Evolutionary conservation across 2,113 vertebrate genomes (phyloP), one percentile per base, ranked within the genome.

Genomic region (Oreochromis aureus): DNA sequence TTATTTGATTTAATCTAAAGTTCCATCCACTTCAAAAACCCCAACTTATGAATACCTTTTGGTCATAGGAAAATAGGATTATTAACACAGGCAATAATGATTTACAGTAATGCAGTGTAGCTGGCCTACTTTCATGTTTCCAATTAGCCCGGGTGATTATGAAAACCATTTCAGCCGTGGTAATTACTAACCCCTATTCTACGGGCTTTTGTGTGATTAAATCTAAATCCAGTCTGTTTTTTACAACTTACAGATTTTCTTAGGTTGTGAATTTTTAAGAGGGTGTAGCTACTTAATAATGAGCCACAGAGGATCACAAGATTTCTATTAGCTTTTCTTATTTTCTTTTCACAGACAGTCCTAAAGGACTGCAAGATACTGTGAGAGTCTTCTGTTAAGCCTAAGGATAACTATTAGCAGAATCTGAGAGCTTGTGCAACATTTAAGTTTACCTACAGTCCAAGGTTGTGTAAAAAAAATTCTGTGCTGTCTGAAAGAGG

Each of bases 101-200:
- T 82, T 87, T 82, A 82, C 58, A 41, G 84, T 87, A 53, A 32
- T 69, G 34, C 32, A 1, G 16, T 81, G 73, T 30, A 46, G 83
- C 56, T 86, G 56, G 30, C 41, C 79, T 83, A 69, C 81, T 86
- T 91, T 86, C 55, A 81, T 79, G 63, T 85, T 73, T 86, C 48
- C 84, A 83, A 86, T 89, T 84, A 89, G 30, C 36, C 10, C 2
- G 27, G 7, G 80, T 82, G n/a, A 90, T 89, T 83, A 91, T 87
- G 69, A 82, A 90, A 85, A 90, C 85, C 7, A 85, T 83, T 83
- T 58, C 53, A 81, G 22, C 39, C 54, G 54, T 79, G 85, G 46
- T 86, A 83, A 92, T 90, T 48, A 85, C 48, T 7, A 10, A 10
- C 34, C 56, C 1, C 59, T 51, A 36, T 44, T 87, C 44, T 81